These are phyloP conservation scores for Watsonalla cultraria DNA, from an alignment of 2,888 invertebrate genomes.

Conservation along the genomic window DNA sequence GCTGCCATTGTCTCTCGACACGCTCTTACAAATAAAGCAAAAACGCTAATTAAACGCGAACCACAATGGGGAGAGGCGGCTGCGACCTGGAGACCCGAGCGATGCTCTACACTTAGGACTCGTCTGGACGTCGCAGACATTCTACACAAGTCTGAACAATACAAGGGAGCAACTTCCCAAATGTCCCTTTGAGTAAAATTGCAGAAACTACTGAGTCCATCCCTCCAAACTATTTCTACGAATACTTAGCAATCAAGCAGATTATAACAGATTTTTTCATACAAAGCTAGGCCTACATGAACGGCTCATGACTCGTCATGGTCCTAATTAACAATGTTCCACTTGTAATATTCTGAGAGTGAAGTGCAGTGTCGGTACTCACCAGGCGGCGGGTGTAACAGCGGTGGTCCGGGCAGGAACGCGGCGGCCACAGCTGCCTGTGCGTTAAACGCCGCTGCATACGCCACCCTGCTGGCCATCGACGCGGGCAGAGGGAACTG, in stretches of 20 bases:
- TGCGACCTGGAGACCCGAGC: not conserved
- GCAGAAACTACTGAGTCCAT: too few relatives aligned
- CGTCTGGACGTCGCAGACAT: too few relatives aligned
- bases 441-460: conserved; percentile 94
- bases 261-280: too few relatives aligned
- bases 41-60: conserved; percentile 53
- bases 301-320: too few relatives aligned
- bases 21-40: conserved; percentile 16
- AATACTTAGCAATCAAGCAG: too few relatives aligned
- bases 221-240: too few relatives aligned
- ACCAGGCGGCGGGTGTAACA: conserved; percentile 68
- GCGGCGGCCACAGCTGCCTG: conserved; percentile 95
- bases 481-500: conserved; percentile 84
- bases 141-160: too few relatives aligned
- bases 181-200: too few relatives aligned
- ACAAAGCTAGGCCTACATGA: too few relatives aligned
- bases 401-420: conserved; percentile 85
- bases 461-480: conserved; percentile 90
- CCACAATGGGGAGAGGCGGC: conserved; percentile 12
- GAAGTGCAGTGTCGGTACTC: conserved; percentile 24
- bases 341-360: too few relatives aligned
- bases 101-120: not conserved
- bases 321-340: too few relatives aligned
- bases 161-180: too few relatives aligned
- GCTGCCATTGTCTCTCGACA: conserved; percentile 36